phyloP scores from a whole-genome alignment of 2,888 invertebrate genomes.

The Lordiphosa andalusiaca region DNA sequence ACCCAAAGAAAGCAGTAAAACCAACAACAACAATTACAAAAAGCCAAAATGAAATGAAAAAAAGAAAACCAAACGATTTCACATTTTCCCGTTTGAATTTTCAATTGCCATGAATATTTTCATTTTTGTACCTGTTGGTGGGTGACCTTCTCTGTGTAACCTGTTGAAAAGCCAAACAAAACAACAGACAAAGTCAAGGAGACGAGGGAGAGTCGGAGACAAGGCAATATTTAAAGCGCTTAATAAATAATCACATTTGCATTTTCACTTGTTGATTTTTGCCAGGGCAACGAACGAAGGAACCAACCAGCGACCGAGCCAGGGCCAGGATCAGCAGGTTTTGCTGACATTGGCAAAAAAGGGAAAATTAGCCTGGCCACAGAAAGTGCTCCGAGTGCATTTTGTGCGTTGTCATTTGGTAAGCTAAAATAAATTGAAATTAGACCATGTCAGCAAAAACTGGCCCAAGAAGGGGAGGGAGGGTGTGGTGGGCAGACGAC shows the following conservation, averaged over 20 bases:
- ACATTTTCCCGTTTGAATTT: slow-evolving; percentile 59
- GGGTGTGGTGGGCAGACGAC: background rate
- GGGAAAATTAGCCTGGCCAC: slow-evolving; percentile 24
- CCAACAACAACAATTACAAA: slow-evolving; percentile 28
- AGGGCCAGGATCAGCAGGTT: slow-evolving; percentile 5
- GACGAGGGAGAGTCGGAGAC: slow-evolving; percentile 2
- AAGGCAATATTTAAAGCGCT: slow-evolving; percentile 59
- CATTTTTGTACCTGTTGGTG: slow-evolving; percentile 10
- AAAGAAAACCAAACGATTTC: slow-evolving; percentile 32
- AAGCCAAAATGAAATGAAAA: background rate
- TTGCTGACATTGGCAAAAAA: slow-evolving; percentile 38
- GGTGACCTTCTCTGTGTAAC: background rate
- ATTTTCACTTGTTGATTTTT: slow-evolving; percentile 75
- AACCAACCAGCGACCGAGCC: too few species aligned
- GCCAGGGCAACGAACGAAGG: too few species aligned
- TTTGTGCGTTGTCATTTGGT: slow-evolving; percentile 68
- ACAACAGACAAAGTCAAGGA: slow-evolving; percentile 6
- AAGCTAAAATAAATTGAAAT: slow-evolving; percentile 71
- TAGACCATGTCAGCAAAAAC: slow-evolving; percentile 67
- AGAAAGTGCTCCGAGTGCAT: slow-evolving; percentile 31
- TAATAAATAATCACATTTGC: slow-evolving; percentile 75
- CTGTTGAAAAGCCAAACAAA: slow-evolving; percentile 13
- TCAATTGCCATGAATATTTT: slow-evolving; percentile 43
- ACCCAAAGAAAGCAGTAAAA: slow-evolving; percentile 16
- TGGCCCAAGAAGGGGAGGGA: slow-evolving; percentile 14